Base-by-base conservation (phyloP, 2,888 invertebrate genomes). In the Drosophila robusta region DNA sequence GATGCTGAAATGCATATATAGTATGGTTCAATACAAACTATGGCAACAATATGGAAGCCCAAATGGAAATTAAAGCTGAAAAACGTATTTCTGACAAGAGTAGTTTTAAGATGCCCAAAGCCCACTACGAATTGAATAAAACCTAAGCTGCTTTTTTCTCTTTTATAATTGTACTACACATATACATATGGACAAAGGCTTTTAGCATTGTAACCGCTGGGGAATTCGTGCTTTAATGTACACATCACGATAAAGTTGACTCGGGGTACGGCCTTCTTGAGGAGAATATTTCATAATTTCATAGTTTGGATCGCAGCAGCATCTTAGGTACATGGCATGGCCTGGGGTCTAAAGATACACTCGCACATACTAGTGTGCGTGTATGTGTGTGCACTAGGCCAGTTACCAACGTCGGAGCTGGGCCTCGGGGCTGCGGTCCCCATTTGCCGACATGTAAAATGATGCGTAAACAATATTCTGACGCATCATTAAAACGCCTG, bases 381-480 rank as follows among this genome's bases (percentile, higher is more conserved):
- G 12, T 39, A 22, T 45, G 29, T 22, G 42, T 42, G 42, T 34
- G 41, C 11, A 4, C 29, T 39, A 38, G 39, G 67, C 44, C 58
- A 55, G 56, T 52, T 52, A 38, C 16, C 18, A 47, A 46, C 51
- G n/a, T 12, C 46, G 45, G 16, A n/a, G 44, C 7, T n/a, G n/a
- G 3, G 32, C 52, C 69, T 29, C 9, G 9, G 36, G 44, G 62
- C 52, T 14, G 29, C 24, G 34, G 38, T 46, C 22, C 72, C 55
- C 83, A 77, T 84, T 79, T 68, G 83, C 76, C 75, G 83, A 76
- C 85, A 86, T 87, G 85, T 87, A 85, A 87, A 85, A 85, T 87
- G 85, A 87, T 87, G 87, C 87, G 85, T 87, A 85, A 85, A 85
- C 87, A 83, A 85, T 85, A 86, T 85, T 85, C 87, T 87, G 87